phyloP scores from a whole-genome alignment of 1,140 invertebrate genomes.

The Macrostomum lignano region DNA sequence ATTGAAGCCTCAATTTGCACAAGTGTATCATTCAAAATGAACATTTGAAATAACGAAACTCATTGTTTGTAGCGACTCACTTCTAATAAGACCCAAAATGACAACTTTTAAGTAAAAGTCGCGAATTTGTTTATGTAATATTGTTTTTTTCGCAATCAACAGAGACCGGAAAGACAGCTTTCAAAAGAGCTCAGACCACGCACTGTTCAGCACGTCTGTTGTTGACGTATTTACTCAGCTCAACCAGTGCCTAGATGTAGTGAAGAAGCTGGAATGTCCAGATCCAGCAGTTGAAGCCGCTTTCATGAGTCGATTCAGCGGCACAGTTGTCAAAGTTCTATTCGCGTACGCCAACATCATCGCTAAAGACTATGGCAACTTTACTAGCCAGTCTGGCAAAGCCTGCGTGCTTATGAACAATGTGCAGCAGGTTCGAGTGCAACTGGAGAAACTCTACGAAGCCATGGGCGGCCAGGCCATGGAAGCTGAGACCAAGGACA shows the following conservation, averaged over 20 bases:
- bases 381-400: constrained; percentile 34
- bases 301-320: constrained; percentile 16
- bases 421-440: constrained; percentile 86
- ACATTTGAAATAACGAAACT: no score
- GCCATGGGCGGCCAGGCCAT: constrained; percentile 83
- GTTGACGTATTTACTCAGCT: constrained; percentile 98
- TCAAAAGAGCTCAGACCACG: constrained; percentile 89
- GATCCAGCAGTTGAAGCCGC: constrained; percentile 69
- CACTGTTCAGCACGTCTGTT: constrained; percentile 89
- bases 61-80: no score
- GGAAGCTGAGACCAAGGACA: constrained; percentile 43
- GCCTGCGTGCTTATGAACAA: constrained; percentile 99
- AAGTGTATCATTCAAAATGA: no score
- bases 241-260: constrained; percentile 95
- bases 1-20: no score
- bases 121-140: no score
- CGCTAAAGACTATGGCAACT: constrained; percentile 76
- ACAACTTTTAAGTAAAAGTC: no score
- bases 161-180: constrained; percentile 37
- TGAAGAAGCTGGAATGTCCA: constrained; percentile 90
- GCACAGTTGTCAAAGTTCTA: constrained; percentile 86
- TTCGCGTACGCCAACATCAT: constrained; percentile 90
- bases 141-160: no score
- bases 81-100: no score
- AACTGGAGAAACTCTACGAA: constrained; percentile 95